Percentiles rank a stretch among this genome's conserved stretches.
These are phyloP conservation scores for Piaya cayana DNA, from an alignment of 2,113 vertebrate species.

Conservation along the genomic window DNA sequence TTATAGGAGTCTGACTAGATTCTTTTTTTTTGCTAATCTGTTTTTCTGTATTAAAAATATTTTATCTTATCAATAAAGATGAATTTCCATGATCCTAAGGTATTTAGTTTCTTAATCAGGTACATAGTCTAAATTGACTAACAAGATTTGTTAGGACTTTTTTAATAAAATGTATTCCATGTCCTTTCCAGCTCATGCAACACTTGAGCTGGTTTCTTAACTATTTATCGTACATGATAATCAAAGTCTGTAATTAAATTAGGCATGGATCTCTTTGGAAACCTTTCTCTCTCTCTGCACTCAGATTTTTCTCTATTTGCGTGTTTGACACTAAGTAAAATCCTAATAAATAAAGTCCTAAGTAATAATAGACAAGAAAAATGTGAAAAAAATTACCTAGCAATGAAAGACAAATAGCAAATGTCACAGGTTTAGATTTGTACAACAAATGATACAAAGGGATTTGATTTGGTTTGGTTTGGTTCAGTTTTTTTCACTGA, in stretches of 20 bases:
- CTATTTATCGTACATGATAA: constrained; percentile 58
- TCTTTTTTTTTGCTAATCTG: constrained; percentile 55
- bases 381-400: background rate
- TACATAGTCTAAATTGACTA: constrained; percentile 58
- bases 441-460: background rate
- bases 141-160: constrained; percentile 60
- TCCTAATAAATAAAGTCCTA: no score
- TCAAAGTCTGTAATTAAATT: constrained; percentile 68
- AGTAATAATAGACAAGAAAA: background rate
- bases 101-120: constrained; percentile 68
- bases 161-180: constrained; percentile 36
- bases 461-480: no score
- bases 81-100: constrained; percentile 63
- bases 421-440: background rate
- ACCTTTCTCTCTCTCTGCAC: constrained; percentile 6
- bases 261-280: constrained; percentile 50
- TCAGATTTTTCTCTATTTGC: constrained; percentile 49
- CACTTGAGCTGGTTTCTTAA: constrained; percentile 62
- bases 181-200: constrained; percentile 39
- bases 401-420: constrained; percentile 15
- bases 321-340: constrained; percentile 9
- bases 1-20: constrained; percentile 34
- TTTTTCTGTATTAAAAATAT: constrained; percentile 68
- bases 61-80: constrained; percentile 73
- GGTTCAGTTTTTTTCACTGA: background rate